Evolutionary conservation across 2,888 invertebrate genomes (phyloP), one percentile per base, ranked within the genome.

Genomic region (Phytoseiulus persimilis): DNA sequence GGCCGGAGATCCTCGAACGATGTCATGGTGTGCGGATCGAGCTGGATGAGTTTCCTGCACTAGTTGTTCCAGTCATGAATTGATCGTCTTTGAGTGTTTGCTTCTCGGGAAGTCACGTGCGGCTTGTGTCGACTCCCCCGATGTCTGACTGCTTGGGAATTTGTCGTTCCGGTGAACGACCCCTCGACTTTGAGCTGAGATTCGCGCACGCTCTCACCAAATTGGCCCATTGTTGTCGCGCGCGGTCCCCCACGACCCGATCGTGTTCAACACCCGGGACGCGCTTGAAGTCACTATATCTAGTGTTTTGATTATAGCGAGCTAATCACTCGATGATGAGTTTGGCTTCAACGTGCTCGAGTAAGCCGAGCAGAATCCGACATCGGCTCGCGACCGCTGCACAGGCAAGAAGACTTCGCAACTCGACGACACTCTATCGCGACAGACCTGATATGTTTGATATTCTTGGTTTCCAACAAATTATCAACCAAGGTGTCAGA

Each of bases 401-500:
- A n/a, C 33, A 33, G 45, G 33, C 11, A 5, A 31, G 33, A 33
- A 45, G 5, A 87, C 28, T 6, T n/a, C 2, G 32, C 84, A 84
- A 5, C 87, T 87, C 87, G n/a, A 23, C n/a, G 87, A 18, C 9
- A 31, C 1, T 23, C 14, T 2, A 87, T 87, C 87, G 87, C 87
- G 32, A 87, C 45, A 87, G 87, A 87, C 87, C 87, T 87, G 87
- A 87, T 87, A 87, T 87, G 87, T 87, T 87, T 87, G 87, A 87
- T 87, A 87, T 87, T 87, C 87, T 87, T 87, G 87, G 87, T 87
- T 87, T 87, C 45, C 87, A 87, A 87, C 45, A 87, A 65, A 87
- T 87, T n/a, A 87, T 87, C 87, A 87, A 87, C 87, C 87, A 87
- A 87, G 87, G 87, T 87, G 87, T 87, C 87, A 87, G 87, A 87